Conservation (phyloP, 2,797 vertebrate genomes). For the Phyllotis vaccarum region DNA sequence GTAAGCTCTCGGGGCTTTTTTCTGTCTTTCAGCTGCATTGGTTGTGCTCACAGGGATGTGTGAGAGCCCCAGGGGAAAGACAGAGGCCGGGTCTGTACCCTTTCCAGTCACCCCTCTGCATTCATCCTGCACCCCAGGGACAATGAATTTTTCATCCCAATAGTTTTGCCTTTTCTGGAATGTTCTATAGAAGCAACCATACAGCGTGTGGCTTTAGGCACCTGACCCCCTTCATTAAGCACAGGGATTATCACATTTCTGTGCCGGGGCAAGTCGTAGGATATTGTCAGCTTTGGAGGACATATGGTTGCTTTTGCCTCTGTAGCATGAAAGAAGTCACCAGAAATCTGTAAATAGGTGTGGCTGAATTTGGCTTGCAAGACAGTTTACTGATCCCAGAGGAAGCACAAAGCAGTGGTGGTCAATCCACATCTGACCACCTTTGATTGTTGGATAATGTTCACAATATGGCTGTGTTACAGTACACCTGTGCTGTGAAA, state of each 20-base stretch:
- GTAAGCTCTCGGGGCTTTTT: neutral
- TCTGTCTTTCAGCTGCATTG: neutral
- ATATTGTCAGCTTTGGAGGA: neutral
- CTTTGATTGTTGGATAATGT: neutral
- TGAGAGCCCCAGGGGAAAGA: neutral
- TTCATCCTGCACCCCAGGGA: neutral
- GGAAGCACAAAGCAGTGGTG: neutral
- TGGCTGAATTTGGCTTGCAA: neutral
- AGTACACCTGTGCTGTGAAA: no score
- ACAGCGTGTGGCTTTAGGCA: neutral
- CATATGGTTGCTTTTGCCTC: neutral
- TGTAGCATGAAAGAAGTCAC: no score
- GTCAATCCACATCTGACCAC: neutral
- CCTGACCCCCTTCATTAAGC: neutral
- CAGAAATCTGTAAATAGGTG: neutral
- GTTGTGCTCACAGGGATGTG: neutral
- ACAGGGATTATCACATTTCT: neutral
- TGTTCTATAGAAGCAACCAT: neutral
- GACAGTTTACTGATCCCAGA: neutral
- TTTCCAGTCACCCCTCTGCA: neutral
- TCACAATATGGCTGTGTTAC: neutral
- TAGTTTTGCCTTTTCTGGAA: constrained; percentile 34
- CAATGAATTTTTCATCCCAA: neutral
- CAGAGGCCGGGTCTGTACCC: neutral
- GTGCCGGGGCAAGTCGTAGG: neutral